Base-by-base conservation (phyloP, 2,797 vertebrate genomes). In the Megalops cyprinoides region DNA sequence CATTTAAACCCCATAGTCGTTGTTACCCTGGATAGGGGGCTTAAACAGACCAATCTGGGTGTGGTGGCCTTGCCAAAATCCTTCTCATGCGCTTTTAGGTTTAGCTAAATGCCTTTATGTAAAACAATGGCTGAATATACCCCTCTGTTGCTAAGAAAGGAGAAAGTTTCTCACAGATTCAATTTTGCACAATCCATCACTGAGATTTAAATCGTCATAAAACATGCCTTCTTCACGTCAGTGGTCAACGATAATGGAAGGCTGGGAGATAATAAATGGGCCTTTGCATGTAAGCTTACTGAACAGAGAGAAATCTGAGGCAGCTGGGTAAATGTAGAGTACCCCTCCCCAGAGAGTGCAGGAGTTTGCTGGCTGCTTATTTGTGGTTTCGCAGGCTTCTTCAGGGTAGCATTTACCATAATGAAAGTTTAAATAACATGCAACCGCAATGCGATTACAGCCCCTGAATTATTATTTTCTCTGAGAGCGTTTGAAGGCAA, bases 381-480 rank as follows among this genome's bases (percentile, higher is more conserved):
- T 58, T 42, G 75, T 42, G 75, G 75, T 48, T 10, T 62, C 5
- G 12, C 46, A 77, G 78, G n/a, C 65, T 62, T 78, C 42, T 78
- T 46, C 56, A 78, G 77, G 23, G 10, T 34, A 46, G 39, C 25
- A 65, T 25, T 78, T 78, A 78, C 12, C 39, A 25, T 56, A 62
- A 77, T 42, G 51, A 65, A 39, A 25, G 77, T 78, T 67, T 78
- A 62, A 65, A 78, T 34, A 56, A 23, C 23, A 31, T 56, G 25
- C n/a, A 62, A 60, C 39, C 31, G 23, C 75, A 78, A 15, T 78
- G n/a, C 15, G 39, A 46, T 65, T 65, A 77, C 44, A 46, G 12
- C 18, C 20, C 42, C 12, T 14, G 10, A 49, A 75, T 65, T 58
- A 78, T 78, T 78, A 49, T 12, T 78, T 65, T 20, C 56, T 20